Evolutionary conservation across 2,797 vertebrate genomes (phyloP).

Genomic region (Microctenopoma steveboyesi): DNA sequence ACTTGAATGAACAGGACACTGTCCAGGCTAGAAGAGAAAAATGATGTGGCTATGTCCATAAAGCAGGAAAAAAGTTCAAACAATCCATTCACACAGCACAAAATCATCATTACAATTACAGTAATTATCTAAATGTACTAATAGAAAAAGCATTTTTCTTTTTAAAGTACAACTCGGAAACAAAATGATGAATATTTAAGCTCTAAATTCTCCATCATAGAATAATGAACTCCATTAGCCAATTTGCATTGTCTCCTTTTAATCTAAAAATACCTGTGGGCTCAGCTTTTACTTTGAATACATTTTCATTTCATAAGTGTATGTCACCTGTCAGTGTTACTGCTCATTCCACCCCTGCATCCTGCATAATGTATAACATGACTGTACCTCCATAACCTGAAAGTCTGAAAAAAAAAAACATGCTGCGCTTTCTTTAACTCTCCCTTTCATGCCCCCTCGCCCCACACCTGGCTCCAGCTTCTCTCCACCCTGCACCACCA

Average conservation of each 20-base stretch:
- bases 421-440: slow-evolving; percentile 64
- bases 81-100: neutral
- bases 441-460: slow-evolving; percentile 77
- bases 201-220: too few species aligned
- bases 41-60: neutral
- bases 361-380: slow-evolving; percentile 39
- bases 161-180: too few species aligned
- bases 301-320: neutral
- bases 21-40: neutral
- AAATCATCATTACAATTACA: neutral
- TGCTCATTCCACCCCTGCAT: slow-evolving; percentile 19
- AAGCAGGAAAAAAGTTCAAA: neutral
- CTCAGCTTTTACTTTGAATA: neutral
- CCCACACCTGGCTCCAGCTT: slow-evolving; percentile 75
- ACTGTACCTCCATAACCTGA: slow-evolving; percentile 37
- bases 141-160: neutral
- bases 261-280: neutral
- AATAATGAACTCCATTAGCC: too few species aligned
- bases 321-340: neutral
- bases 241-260: neutral
- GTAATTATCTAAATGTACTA: neutral
- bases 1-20: neutral
- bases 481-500: slow-evolving; percentile 65
- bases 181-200: too few species aligned
- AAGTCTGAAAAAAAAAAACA: slow-evolving; percentile 28